Evolutionary conservation across 2,797 vertebrate genomes (phyloP).

Genomic region (Sternotherus odoratus): DNA sequence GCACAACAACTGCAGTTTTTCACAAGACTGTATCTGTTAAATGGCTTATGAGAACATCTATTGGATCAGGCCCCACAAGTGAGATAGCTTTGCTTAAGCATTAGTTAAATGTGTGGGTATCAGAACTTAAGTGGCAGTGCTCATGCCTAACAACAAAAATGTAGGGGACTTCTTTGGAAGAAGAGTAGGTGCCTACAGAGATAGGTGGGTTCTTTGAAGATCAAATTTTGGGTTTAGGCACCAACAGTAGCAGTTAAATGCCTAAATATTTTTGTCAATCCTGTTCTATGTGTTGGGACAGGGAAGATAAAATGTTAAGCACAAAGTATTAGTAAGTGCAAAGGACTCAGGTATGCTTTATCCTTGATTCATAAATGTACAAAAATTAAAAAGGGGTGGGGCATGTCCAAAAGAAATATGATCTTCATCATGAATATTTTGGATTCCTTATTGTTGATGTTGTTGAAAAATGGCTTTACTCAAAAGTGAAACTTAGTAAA

Average conservation of each 20-base stretch:
- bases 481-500: neutral
- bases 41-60: neutral
- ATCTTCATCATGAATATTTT: neutral
- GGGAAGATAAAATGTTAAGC: neutral
- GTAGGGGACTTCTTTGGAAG: neutral
- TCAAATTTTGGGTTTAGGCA: neutral
- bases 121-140: neutral
- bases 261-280: neutral
- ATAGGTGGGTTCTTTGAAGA: neutral
- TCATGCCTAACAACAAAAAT: neutral
- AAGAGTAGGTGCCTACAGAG: neutral
- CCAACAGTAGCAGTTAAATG: neutral
- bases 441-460: neutral
- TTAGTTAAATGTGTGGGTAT: neutral
- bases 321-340: neutral
- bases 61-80: neutral
- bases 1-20: neutral
- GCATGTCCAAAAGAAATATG: too few relatives aligned
- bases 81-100: neutral
- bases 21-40: neutral
- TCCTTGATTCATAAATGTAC: too few relatives aligned
- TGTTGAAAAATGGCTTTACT: neutral
- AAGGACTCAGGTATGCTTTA: neutral
- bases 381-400: too few relatives aligned
- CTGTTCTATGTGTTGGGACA: neutral